Base-by-base conservation (phyloP, 2,113 vertebrate species). In the Muntiacus reevesi region DNA sequence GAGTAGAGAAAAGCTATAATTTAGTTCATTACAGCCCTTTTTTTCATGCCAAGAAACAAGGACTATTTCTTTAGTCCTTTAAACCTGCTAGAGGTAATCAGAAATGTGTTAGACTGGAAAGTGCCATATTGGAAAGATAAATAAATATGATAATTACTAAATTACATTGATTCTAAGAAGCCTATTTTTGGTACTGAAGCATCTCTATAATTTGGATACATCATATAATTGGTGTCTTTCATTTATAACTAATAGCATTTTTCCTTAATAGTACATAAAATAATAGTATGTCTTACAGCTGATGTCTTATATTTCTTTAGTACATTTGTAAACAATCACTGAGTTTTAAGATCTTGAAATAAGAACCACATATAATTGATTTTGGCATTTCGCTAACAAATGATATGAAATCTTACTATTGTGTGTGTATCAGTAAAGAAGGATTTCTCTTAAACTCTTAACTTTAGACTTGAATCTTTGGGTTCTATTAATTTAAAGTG, bases 321-420 rank as follows among this genome's bases (percentile, higher is more conserved):
- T 40, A 45, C 5, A 45, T 82, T 91, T 93, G 78, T 95, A 71
- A 94, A 11, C 23, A 81, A 2, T 86, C 4, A 12, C 47, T 87
- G 28, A 84, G 13, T 94, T 86, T 97, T 96, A 92, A 88, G 43
- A 55, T 76, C 67, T 92, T 89, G 52, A 95, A 85, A 33, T 23
- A 87, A 76, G 67, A 74, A 64, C 15, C n/a, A 62, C 33, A 25
- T 54, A 14, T 64, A 87, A 64, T 52, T 91, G 19, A 19, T 93
- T 7, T 82, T 95, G 47, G n/a, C 23, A 57, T 84, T 91, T 96
- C 11, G 36, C 5, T 55, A 84, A 87, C 85, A 67, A 33, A 27
- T 62, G n/a, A 36, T n/a, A 23, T 30, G 27, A 83, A 94, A 55
- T 89, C 36, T 43, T 52, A 62, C 3, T 76, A 81, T 82, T 88